Conservation (phyloP, 2,797 vertebrate genomes). For the Anolis apletophallus region DNA sequence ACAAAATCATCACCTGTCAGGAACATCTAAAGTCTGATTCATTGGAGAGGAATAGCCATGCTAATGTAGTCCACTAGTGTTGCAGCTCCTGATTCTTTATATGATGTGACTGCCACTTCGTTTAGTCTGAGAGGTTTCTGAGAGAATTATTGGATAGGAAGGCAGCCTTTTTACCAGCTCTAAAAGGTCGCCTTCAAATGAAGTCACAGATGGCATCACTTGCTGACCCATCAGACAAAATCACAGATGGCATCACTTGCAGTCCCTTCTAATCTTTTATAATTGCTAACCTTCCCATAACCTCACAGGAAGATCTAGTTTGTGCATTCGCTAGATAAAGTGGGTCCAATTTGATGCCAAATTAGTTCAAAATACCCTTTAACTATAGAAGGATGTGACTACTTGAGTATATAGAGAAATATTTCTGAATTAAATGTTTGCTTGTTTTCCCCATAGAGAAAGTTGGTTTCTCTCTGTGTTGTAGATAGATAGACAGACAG, state of each 20-base stretch:
- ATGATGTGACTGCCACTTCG: not conserved
- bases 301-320: not conserved
- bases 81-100: not conserved
- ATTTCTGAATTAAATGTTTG: not conserved
- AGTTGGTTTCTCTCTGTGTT: not conserved
- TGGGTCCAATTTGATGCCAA: not conserved
- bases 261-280: not conserved
- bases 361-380: not conserved
- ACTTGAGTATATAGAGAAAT: not conserved
- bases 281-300: not conserved
- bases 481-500: not conserved
- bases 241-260: conserved; percentile 11
- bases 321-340: not conserved
- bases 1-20: not conserved
- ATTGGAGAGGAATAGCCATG: not conserved
- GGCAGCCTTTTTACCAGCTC: not conserved
- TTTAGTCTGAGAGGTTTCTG: not conserved
- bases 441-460: not conserved
- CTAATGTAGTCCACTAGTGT: not conserved
- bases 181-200: not conserved
- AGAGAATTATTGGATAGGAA: not conserved
- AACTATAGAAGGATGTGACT: not conserved
- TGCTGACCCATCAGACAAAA: conserved; percentile 3
- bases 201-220: conserved; percentile 11
- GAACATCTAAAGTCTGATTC: not conserved